These are phyloP conservation scores for Mylabris sibirica DNA, from an alignment of 2,888 invertebrate species.

Conservation along the genomic window DNA sequence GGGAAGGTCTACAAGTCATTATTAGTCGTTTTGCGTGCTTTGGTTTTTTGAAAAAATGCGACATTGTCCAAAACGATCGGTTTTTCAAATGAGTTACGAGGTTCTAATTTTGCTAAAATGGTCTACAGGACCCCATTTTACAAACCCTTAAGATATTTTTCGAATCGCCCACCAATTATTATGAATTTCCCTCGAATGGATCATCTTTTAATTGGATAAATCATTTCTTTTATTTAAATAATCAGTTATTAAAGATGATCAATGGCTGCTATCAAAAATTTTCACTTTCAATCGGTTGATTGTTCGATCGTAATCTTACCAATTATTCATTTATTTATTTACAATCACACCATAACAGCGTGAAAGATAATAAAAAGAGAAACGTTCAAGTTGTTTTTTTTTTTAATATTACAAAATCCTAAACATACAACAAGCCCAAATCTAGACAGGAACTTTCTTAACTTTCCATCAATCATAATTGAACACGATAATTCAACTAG, in stretches of 20 bases:
- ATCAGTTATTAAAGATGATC: neutral
- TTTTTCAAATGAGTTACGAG: too few relatives aligned
- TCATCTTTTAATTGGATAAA: too few relatives aligned
- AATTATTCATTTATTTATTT: conserved; percentile 2
- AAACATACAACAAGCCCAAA: neutral
- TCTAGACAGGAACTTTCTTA: neutral
- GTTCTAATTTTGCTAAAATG: too few relatives aligned
- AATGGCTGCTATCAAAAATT: neutral
- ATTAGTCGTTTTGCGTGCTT: too few relatives aligned
- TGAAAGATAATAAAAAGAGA: conserved; percentile 2
- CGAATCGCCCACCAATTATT: too few relatives aligned
- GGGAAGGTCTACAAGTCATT: too few relatives aligned
- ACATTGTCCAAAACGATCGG: too few relatives aligned
- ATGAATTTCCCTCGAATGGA: too few relatives aligned
- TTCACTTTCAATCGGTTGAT: conserved; percentile 1
- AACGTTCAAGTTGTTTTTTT: neutral
- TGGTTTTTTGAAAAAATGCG: too few relatives aligned
- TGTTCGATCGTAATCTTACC: neutral
- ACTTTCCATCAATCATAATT: conserved; percentile 12
- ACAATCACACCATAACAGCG: neutral
- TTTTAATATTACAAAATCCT: neutral
- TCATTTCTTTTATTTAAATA: too few relatives aligned
- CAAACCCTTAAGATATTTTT: too few relatives aligned
- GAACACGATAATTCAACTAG: neutral
- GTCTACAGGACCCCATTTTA: too few relatives aligned